These are phyloP conservation scores for Amphibalanus amphitrite DNA, from an alignment of 1,140 invertebrate species.

Conservation along the genomic window DNA sequence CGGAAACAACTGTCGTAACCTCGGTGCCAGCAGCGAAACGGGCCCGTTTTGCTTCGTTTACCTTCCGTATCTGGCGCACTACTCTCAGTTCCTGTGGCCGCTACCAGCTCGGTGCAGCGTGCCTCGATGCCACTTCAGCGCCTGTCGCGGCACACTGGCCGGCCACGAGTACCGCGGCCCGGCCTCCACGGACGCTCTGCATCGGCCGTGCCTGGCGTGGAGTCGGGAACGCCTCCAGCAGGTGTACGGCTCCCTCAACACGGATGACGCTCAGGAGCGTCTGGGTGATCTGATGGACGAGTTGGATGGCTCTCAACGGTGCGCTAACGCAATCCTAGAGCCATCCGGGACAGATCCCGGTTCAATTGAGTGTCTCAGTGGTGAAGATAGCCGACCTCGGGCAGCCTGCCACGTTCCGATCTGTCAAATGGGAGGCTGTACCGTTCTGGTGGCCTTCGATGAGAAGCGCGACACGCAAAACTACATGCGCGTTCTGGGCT, in stretches of 20 bases:
- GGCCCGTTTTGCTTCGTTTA: not conserved
- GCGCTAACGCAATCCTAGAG: not conserved
- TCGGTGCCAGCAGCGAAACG: not conserved
- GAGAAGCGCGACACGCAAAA: not conserved
- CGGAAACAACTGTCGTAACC: not conserved
- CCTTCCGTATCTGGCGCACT: not conserved
- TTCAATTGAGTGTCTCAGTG: not conserved
- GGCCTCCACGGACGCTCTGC: not conserved
- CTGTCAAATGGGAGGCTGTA: not conserved
- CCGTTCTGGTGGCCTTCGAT: not conserved
- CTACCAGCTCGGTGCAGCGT: not conserved
- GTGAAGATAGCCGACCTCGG: not conserved
- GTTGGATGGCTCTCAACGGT: not conserved
- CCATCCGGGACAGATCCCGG: not conserved
- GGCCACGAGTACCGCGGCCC: conserved; percentile 1
- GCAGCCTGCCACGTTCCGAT: not conserved
- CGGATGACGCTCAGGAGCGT: not conserved
- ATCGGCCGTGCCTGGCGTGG: not conserved
- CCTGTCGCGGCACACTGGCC: not conserved
- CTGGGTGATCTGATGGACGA: not conserved
- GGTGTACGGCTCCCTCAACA: not conserved
- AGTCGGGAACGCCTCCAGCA: not conserved
- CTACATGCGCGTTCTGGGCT: not conserved
- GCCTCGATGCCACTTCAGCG: not conserved
- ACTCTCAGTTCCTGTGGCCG: not conserved